Evolutionary conservation across 2,113 vertebrate genomes (phyloP).

Genomic region (Pogona vitticeps): DNA sequence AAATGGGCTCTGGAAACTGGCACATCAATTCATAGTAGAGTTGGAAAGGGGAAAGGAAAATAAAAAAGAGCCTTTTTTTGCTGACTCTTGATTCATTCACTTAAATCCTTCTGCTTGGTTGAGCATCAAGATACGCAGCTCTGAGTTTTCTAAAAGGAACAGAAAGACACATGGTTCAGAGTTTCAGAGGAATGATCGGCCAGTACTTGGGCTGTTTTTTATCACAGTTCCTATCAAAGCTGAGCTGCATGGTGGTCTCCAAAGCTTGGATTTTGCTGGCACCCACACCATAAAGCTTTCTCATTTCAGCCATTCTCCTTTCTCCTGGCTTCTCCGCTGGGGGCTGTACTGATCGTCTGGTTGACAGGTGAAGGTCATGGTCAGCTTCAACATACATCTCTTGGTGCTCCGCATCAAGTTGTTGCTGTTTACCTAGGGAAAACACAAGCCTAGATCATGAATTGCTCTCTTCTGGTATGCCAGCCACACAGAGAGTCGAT

Average conservation of each 20-base stretch:
- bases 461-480: background rate
- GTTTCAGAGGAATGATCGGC: constrained; percentile 93
- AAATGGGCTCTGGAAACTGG: background rate
- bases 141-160: background rate
- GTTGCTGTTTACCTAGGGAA: constrained; percentile 85
- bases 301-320: constrained; percentile 87
- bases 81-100: constrained; percentile 20
- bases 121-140: background rate
- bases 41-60: constrained; percentile 10
- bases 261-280: constrained; percentile 90
- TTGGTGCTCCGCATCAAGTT: constrained; percentile 83
- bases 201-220: constrained; percentile 92
- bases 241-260: constrained; percentile 93
- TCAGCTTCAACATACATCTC: constrained; percentile 84
- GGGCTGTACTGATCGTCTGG: constrained; percentile 71
- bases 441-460: constrained; percentile 2
- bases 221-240: constrained; percentile 91
- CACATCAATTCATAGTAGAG: background rate
- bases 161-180: constrained; percentile 68
- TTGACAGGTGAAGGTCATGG: constrained; percentile 79
- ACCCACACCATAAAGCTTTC: constrained; percentile 85
- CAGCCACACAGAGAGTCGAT: background rate
- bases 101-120: constrained; percentile 23
- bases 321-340: constrained; percentile 86
- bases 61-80: constrained; percentile 1